phyloP scores from a whole-genome alignment of 2,888 invertebrate genomes.

The Cremastobaeus sp. region DNA sequence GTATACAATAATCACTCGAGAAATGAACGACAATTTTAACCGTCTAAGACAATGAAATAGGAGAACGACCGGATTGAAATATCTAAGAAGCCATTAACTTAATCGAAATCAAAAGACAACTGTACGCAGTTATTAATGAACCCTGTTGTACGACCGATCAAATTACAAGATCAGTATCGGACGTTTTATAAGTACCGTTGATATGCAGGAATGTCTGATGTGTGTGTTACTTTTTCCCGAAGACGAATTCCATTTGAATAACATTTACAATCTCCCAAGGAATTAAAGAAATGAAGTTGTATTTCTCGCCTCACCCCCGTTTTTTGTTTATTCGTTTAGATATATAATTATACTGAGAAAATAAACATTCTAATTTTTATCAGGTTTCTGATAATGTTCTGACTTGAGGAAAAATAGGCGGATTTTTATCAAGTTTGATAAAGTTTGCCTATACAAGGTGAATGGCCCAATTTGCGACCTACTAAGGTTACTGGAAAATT shows the following conservation, averaged over 20 bases:
- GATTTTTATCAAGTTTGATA: too few relatives aligned
- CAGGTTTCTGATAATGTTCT: too few relatives aligned
- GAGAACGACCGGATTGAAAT: slow-evolving; percentile 40
- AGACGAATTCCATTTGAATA: slow-evolving; percentile 37
- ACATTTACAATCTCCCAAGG: slow-evolving; percentile 13
- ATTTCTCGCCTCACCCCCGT: neutral
- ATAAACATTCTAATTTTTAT: too few relatives aligned
- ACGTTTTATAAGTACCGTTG: slow-evolving; percentile 27
- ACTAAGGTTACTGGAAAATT: too few relatives aligned
- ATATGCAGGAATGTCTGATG: slow-evolving; percentile 30
- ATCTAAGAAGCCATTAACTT: slow-evolving; percentile 44
- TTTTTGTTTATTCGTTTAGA: slow-evolving; percentile 35
- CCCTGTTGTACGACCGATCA: slow-evolving; percentile 26
- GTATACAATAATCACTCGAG: slow-evolving; percentile 25
- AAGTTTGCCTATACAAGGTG: too few relatives aligned
- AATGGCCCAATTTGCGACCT: too few relatives aligned
- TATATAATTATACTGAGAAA: too few relatives aligned
- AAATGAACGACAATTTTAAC: slow-evolving; percentile 27
- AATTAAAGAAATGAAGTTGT: slow-evolving; percentile 27
- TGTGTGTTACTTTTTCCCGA: slow-evolving; percentile 35
- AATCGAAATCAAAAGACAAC: slow-evolving; percentile 40
- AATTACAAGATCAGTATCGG: slow-evolving; percentile 43
- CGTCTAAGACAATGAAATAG: slow-evolving; percentile 38
- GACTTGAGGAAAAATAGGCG: too few relatives aligned
- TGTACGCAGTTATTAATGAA: slow-evolving; percentile 47